phyloP scores from a whole-genome alignment of 2,113 vertebrate genomes.

The Abramis brama region DNA sequence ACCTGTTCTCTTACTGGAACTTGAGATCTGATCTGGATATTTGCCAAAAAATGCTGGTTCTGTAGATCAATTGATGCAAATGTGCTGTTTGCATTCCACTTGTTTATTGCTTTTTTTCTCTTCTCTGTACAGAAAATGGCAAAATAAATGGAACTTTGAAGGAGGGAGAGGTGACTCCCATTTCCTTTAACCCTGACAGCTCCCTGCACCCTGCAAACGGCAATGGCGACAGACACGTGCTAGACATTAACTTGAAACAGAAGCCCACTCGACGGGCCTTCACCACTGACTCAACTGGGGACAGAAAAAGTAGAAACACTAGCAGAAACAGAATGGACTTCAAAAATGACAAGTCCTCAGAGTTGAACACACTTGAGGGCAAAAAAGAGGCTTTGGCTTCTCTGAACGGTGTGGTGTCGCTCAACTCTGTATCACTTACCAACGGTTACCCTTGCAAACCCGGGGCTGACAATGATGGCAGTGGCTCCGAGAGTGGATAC shows the following conservation, averaged over 20 bases:
- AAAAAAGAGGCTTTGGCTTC: slow-evolving; percentile 83
- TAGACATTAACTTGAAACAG: slow-evolving; percentile 69
- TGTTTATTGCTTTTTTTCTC: slow-evolving; percentile 55
- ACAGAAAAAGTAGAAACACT: slow-evolving; percentile 85
- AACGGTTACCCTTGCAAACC: slow-evolving; percentile 90
- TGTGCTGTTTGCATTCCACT: not conserved
- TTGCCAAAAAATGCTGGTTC: slow-evolving; percentile 14
- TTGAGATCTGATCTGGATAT: slow-evolving; percentile 25
- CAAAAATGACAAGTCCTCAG: slow-evolving; percentile 86
- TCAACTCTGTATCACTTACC: slow-evolving; percentile 82
- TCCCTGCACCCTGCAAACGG: slow-evolving; percentile 67
- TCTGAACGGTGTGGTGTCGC: slow-evolving; percentile 87
- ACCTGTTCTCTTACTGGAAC: slow-evolving; percentile 8
- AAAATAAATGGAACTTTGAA: slow-evolving; percentile 73
- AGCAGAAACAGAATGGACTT: slow-evolving; percentile 93
- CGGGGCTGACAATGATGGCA: slow-evolving; percentile 89
- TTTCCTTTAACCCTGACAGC: slow-evolving; percentile 65
- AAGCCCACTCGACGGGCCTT: slow-evolving; percentile 68
- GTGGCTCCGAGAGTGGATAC: slow-evolving; percentile 93
- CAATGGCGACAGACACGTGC: slow-evolving; percentile 71
- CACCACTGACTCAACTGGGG: slow-evolving; percentile 76
- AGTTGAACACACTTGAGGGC: slow-evolving; percentile 78
- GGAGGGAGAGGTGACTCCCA: slow-evolving; percentile 72
- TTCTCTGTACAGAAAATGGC: slow-evolving; percentile 70
- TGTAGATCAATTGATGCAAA: slow-evolving; percentile 32